Percentiles rank a stretch among this genome's conserved stretches.
Conservation (phyloP, 2,888 invertebrate species). For the Neelides folsomi region DNA sequence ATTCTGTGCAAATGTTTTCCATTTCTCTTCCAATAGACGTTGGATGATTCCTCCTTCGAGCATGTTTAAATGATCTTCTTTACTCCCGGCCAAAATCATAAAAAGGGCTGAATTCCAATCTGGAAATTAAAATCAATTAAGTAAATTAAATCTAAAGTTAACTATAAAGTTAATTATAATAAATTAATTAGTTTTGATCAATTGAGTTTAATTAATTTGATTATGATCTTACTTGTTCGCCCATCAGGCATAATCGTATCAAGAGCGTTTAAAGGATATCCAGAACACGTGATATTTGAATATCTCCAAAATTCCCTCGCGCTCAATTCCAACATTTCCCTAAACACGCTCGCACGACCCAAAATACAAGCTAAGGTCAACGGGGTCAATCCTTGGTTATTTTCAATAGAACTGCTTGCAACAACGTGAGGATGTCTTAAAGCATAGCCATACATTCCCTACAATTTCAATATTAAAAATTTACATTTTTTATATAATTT, state of each 20-base stretch:
- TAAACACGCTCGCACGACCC: conserved; percentile 89
- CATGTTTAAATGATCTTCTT: conserved; percentile 97
- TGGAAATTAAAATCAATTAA: conserved; percentile 39
- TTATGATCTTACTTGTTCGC: conserved; percentile 61
- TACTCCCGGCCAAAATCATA: conserved; percentile 92
- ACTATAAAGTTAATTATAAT: neutral
- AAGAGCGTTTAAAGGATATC: conserved; percentile 88
- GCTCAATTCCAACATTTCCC: conserved; percentile 92
- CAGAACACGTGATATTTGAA: conserved; percentile 96
- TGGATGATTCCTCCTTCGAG: conserved; percentile 96
- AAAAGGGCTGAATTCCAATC: conserved; percentile 98
- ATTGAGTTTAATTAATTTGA: conserved; percentile 9
- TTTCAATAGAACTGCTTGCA: conserved; percentile 80
- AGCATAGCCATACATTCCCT: conserved; percentile 99
- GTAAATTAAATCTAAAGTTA: too few species aligned
- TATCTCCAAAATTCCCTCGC: conserved; percentile 96
- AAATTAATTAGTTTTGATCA: neutral
- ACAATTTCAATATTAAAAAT: conserved; percentile 24
- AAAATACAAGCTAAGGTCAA: conserved; percentile 90
- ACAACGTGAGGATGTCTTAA: conserved; percentile 84
- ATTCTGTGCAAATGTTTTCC: conserved; percentile 96
- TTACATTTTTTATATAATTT: too few species aligned
- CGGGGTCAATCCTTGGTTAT: conserved; percentile 81
- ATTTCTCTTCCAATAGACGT: conserved; percentile 90
- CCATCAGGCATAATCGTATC: conserved; percentile 92